Evolutionary conservation across 2,113 vertebrate genomes (phyloP), one percentile per base, ranked within the genome.

Genomic region (Pavo muticus): DNA sequence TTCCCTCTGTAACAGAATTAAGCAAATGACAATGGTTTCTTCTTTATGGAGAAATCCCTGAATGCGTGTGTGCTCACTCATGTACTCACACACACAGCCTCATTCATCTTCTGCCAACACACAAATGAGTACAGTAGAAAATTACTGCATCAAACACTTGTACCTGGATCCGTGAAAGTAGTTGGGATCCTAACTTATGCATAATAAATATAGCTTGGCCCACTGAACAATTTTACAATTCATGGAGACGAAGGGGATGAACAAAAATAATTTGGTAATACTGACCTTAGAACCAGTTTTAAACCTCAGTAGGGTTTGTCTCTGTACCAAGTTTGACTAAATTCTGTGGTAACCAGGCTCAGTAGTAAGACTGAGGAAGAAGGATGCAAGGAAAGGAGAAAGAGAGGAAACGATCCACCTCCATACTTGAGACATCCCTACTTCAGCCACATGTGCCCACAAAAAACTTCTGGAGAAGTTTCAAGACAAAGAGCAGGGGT

Each of bases 1-100:
- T 96, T 99, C 98, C 84, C 98, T 98, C 98, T 99, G 95, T 37
- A 94, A 97, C 15, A 89, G 83, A 84, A 71, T 77, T 57, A 87
- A 86, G 68, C 14, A 91, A 60, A 83, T 37, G 2, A 67, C 27
- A 37, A 68, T 65, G 47, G 65, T 87, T 87, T 70, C 59, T 45
- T 10, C 48, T 72, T 75, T 61, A 60, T 7, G 21, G 60, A 79
- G 27, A 17, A 39, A 25, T 87, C 25, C 25, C 47, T 6, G 2
- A 84, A 35, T 39, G 30, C 3, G 4, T 3, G 5, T 52, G 3
- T 72, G 18, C 20, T 83, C 42, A 42, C 7, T 60, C 37, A 32
- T 20, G 23, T 50, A 35, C 5, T 56, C 29, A 63, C 3, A 73
- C 9, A 42, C 11, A 47, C 4, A n/a, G 9, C 18, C n/a, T 42